Evolutionary conservation across 2,797 vertebrate genomes (phyloP).

Genomic region (Hylomyscus alleni): DNA sequence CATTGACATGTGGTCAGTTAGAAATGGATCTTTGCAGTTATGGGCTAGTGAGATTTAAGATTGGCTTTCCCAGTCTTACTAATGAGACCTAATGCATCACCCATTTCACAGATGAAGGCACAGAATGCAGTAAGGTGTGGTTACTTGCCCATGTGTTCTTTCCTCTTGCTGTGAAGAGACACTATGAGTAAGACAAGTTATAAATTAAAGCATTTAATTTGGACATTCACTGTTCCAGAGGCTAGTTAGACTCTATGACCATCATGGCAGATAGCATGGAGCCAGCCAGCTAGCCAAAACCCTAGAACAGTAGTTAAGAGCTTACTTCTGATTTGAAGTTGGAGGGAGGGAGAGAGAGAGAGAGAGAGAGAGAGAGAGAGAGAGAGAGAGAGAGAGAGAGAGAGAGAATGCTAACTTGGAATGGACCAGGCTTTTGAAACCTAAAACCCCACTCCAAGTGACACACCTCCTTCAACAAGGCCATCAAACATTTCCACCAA

Average conservation of each 20-base stretch:
- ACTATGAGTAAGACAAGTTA: neutral
- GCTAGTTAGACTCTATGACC: neutral
- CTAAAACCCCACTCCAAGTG: neutral
- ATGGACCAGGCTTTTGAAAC: neutral
- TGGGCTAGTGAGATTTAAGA: neutral
- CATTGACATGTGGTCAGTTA: neutral
- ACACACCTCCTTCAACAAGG: neutral
- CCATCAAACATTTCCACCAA: neutral
- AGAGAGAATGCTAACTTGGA: too few relatives aligned
- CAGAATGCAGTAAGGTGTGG: neutral
- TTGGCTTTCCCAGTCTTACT: neutral
- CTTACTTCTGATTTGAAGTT: neutral
- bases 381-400: neutral
- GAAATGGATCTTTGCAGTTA: constrained; percentile 18
- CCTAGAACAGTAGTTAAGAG: neutral
- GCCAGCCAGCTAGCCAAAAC: neutral
- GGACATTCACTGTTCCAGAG: neutral
- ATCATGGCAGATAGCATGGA: neutral
- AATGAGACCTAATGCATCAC: neutral
- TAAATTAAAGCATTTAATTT: neutral
- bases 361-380: neutral
- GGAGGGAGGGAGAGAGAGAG: rapidly evolving
- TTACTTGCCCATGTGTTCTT: neutral
- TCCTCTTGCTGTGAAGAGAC: neutral
- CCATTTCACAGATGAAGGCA: constrained; percentile 12